phyloP scores from a whole-genome alignment of 1,140 invertebrate species.

The Phortica variegata region DNA sequence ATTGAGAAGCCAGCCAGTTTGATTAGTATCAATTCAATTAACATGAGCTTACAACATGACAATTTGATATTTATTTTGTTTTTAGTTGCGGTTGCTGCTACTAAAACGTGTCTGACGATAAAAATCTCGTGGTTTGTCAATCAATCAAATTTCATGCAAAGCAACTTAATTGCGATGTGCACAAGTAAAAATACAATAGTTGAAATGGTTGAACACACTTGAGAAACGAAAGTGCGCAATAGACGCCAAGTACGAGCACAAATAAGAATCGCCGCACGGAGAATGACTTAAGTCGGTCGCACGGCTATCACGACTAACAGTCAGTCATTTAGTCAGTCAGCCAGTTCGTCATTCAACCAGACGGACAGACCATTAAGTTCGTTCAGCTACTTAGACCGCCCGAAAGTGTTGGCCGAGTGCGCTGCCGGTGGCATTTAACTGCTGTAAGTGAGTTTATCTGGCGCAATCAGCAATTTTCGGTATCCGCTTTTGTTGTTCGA shows the following conservation, averaged over 20 bases:
- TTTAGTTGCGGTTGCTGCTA: not conserved
- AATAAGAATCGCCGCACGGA: not conserved
- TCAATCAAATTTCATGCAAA: constrained; percentile 10
- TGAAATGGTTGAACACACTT: not conserved
- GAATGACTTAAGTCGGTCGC: too few species aligned
- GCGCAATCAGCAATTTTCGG: constrained; percentile 55
- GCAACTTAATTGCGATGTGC: not conserved
- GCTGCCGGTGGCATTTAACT: constrained; percentile 53
- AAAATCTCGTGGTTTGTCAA: constrained; percentile 5
- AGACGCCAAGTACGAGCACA: too few species aligned
- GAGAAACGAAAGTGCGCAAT: too few species aligned
- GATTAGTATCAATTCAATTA: too few species aligned
- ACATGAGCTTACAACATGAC: too few species aligned
- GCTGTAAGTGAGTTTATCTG: constrained; percentile 56
- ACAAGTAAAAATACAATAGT: not conserved
- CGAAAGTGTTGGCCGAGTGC: constrained; percentile 47
- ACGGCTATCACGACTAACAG: too few species aligned
- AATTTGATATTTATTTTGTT: too few species aligned
- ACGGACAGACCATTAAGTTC: constrained; percentile 9
- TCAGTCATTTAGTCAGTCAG: not conserved
- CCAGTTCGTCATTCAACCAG: too few species aligned
- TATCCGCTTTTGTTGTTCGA: constrained; percentile 47
- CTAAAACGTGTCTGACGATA: constrained; percentile 10
- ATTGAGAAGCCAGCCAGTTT: too few species aligned
- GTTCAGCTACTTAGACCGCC: constrained; percentile 26